These are phyloP conservation scores for Macrotus californicus DNA, from an alignment of 2,113 vertebrate genomes.

Conservation along the genomic window DNA sequence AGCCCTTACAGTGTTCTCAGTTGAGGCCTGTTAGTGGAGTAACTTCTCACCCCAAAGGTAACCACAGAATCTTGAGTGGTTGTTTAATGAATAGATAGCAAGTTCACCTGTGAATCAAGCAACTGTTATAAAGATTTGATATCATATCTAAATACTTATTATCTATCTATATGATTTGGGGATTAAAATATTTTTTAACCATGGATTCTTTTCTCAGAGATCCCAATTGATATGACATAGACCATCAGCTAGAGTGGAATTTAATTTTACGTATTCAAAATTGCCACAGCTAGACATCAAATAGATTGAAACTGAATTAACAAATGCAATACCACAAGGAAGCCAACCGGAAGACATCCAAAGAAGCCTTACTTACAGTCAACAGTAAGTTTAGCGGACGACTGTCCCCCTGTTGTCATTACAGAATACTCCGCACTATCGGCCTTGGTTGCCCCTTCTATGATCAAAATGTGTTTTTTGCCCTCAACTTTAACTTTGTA, in stretches of 20 bases:
- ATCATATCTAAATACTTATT: neutral
- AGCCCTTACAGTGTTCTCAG: neutral
- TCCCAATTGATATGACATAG: neutral
- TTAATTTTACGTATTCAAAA: neutral
- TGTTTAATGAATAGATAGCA: neutral
- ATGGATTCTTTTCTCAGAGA: neutral
- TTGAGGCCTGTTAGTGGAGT: neutral
- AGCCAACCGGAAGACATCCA: neutral
- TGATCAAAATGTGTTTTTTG: slow-evolving; percentile 91
- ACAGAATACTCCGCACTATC: slow-evolving; percentile 92
- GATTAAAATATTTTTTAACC: neutral
- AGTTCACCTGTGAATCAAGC: neutral
- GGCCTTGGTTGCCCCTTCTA: slow-evolving; percentile 91
- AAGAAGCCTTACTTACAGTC: slow-evolving; percentile 84
- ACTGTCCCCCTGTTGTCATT: slow-evolving; percentile 94
- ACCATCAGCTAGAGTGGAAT: neutral
- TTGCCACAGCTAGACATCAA: neutral
- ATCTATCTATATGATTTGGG: neutral
- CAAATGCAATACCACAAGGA: neutral
- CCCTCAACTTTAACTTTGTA: slow-evolving; percentile 91
- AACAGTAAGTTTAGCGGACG: slow-evolving; percentile 87
- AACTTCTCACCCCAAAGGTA: neutral
- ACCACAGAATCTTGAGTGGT: neutral
- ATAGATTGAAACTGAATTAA: neutral
- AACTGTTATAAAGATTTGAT: neutral